Evolutionary conservation across 2,797 vertebrate genomes (phyloP), one percentile per base, ranked within the genome.

Genomic region (Leptodactylus fallax): DNA sequence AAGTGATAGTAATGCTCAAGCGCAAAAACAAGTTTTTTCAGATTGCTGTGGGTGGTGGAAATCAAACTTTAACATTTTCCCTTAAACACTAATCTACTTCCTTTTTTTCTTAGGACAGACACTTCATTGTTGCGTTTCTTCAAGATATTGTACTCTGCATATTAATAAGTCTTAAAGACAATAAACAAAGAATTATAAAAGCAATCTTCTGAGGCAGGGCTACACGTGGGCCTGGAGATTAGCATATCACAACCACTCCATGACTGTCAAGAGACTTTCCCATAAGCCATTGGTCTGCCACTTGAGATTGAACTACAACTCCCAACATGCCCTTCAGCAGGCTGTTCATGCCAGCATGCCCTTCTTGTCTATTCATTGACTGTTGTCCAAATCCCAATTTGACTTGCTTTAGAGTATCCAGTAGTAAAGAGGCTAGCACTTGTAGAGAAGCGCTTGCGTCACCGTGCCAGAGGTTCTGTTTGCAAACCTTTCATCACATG

Each of bases 141-240:
- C 27, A 21, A 56, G 63, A 74, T 85, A 76, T 84, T 60, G 60
- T 47, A 77, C 9, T 85, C 83, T 51, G 45, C 58, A 85, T 85
- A 77, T 85, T 78, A 78, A 77, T 78, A 58, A 63, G 61, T 56
- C 71, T 60, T 61, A 85, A 76, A n/a, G 45, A 85, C 81, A 83
- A 83, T 83, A 83, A 55, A 83, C 83, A 85, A 85, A 85, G 83
- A 55, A 61, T 49, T 76, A 85, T 49, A 47, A 85, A 83, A 83
- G 60, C 80, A 82, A 83, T 65, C 71, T 27, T 51, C 47, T 49
- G 47, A 51, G 83, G 83, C 58, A 63, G 56, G 58, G 45, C 72
- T 53, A 8, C 4, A 25, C 51, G 83, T 53, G 51, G 51, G 51
- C 51, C 51, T 53, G 51, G 51, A 53, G 51, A 77, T 85, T 78